phyloP scores from a whole-genome alignment of 2,888 invertebrate genomes.

The Catocala sponsa region DNA sequence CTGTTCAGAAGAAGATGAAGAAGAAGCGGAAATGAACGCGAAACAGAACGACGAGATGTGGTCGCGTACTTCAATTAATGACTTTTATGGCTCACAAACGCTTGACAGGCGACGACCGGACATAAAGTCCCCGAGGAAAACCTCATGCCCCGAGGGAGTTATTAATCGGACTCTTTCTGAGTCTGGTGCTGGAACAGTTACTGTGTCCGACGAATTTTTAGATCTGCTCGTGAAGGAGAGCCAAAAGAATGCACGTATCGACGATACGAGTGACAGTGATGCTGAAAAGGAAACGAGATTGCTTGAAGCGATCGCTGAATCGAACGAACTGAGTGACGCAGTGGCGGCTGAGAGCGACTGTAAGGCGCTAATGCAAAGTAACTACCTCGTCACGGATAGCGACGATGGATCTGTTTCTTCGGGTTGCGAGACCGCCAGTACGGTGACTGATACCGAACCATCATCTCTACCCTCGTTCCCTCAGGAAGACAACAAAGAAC shows the following conservation, averaged over 20 bases:
- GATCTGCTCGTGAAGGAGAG: constrained; percentile 72
- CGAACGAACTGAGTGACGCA: constrained; percentile 69
- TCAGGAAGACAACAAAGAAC: constrained; percentile 74
- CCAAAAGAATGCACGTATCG: constrained; percentile 54
- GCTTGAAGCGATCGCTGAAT: constrained; percentile 76
- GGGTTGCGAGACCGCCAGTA: constrained; percentile 94
- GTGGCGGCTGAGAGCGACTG: constrained; percentile 58
- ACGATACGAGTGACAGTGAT: constrained; percentile 72
- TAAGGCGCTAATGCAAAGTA: constrained; percentile 76
- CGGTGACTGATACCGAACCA: constrained; percentile 89
- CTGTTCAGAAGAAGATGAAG: constrained; percentile 95
- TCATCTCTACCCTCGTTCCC: constrained; percentile 81
- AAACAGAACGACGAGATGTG: constrained; percentile 68
- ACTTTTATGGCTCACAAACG: constrained; percentile 86
- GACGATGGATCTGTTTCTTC: constrained; percentile 93
- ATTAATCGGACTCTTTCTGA: constrained; percentile 73
- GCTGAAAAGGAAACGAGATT: constrained; percentile 60
- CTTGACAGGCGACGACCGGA: constrained; percentile 88
- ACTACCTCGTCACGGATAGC: constrained; percentile 89
- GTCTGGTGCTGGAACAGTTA: constrained; percentile 59
- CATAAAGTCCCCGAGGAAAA: constrained; percentile 74
- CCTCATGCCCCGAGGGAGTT: constrained; percentile 81
- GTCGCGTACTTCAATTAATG: constrained; percentile 71
- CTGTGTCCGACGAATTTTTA: constrained; percentile 69
- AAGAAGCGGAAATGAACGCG: constrained; percentile 86